Evolutionary conservation across 2,113 vertebrate species (phyloP), one percentile per base, ranked within the genome.

Genomic region (Indicator indicator): DNA sequence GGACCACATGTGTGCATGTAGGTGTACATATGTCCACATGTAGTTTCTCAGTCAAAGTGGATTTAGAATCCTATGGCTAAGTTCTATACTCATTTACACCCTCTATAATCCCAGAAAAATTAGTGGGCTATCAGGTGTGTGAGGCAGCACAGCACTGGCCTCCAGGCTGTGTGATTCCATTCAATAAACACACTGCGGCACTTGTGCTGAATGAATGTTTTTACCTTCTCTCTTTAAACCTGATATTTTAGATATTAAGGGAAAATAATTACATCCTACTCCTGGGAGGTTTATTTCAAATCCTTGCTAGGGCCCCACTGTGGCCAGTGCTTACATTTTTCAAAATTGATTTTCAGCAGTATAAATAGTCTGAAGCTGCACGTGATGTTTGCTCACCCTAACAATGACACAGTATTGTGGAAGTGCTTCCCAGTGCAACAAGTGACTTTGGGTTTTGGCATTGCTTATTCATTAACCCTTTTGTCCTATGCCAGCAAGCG

Each of bases 231-330:
- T 58, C 86, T 97, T 97, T 96, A 95, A 97, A 97, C 75, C 63
- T 83, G 94, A 81, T 96, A 97, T 97, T 97, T 97, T 95, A 93
- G 94, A 97, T 97, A 97, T 93, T 94, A 96, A 96, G 95, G 94
- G 92, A 96, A 98, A 97, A 98, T 97, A 97, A 98, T 97, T 97
- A 97, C 95, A 96, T 94, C 83, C 80, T 97, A 80, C 95, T 97
- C 96, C 88, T 95, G 88, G 94, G 92, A 97, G 81, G 93, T 96
- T 98, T 97, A 97, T 97, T 97, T 97, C 94, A 97, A 97, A 96
- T 95, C 88, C 65, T 88, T 96, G 91, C 83, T 89, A 95, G 83
- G 95, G 93, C 81, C 94, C 96, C 88, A 70, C 89, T 92, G 97
- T 83, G 94, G 90, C 95, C 91, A 96, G 86, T 86, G 94, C 96